Percentiles rank a stretch among this genome's conserved stretches.
Conservation (phyloP, 1,140 invertebrate genomes). For the Zaprionus africanus region DNA sequence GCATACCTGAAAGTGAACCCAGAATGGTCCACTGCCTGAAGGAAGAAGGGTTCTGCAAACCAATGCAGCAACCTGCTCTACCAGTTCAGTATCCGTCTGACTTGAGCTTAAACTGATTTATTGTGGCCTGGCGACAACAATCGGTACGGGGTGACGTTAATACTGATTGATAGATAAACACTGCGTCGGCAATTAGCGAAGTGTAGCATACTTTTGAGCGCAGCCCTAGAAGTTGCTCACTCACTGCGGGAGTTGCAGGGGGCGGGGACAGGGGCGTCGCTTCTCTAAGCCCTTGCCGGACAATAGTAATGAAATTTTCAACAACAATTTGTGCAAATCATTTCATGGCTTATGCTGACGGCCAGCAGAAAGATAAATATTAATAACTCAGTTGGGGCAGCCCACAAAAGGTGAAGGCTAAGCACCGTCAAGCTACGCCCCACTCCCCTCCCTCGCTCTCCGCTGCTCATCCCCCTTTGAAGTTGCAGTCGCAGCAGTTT, state of each 20-base stretch:
- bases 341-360: constrained; percentile 63
- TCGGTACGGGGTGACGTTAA: background rate
- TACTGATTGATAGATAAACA: constrained; percentile 40
- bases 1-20: constrained; percentile 9
- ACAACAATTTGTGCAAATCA: constrained; percentile 79
- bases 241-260: constrained; percentile 15
- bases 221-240: constrained; percentile 24
- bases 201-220: constrained; percentile 24
- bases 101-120: constrained; percentile 57
- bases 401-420: constrained; percentile 74
- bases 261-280: background rate
- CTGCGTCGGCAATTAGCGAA: constrained; percentile 41
- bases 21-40: background rate
- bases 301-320: constrained; percentile 71
- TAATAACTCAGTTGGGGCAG: constrained; percentile 69
- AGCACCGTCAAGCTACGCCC: constrained; percentile 19
- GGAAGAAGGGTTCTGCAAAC: background rate
- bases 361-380: constrained; percentile 72
- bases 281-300: constrained; percentile 37
- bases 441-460: too few relatives aligned
- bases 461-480: background rate
- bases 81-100: background rate
- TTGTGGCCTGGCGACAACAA: constrained; percentile 8
- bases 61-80: background rate
- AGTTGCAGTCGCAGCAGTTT: constrained; percentile 41